Conservation (phyloP, 2,113 vertebrate genomes). For the Brachypodius melanocephalos region DNA sequence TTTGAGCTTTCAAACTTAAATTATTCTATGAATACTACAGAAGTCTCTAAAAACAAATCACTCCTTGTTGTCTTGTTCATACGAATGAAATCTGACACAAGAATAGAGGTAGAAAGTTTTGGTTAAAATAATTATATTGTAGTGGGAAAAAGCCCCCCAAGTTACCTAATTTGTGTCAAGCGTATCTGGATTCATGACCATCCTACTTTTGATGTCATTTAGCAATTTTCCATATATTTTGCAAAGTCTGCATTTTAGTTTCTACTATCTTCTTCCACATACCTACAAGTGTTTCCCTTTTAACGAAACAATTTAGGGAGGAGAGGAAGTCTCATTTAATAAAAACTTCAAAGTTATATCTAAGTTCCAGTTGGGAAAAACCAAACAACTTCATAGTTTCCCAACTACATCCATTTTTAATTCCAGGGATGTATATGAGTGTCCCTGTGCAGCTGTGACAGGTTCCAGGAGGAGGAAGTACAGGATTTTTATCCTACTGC, state of each 20-base stretch:
- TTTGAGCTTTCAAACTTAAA: not conserved
- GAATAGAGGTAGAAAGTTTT: not conserved
- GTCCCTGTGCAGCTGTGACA: not conserved
- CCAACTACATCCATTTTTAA: not conserved
- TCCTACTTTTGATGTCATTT: not conserved
- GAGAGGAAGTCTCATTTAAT: not conserved
- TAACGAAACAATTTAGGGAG: not conserved
- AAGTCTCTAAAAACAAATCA: not conserved
- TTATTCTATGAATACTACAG: not conserved
- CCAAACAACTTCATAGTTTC: not conserved
- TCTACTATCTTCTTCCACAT: not conserved
- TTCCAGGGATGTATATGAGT: fast-evolving
- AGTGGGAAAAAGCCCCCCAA: not conserved
- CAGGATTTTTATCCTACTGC: not conserved
- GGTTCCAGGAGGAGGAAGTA: not conserved
- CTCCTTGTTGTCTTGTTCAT: not conserved
- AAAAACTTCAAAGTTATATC: not conserved
- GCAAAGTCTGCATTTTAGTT: not conserved
- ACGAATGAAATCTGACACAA: not conserved
- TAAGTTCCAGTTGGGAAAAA: not conserved
- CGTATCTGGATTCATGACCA: not conserved
- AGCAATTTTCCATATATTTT: not conserved
- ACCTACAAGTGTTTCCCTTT: not conserved
- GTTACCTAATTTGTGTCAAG: not conserved
- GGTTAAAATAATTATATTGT: not conserved